Evolutionary conservation across 1,140 invertebrate genomes (phyloP).

Genomic region (Aphelenchoides avenae): DNA sequence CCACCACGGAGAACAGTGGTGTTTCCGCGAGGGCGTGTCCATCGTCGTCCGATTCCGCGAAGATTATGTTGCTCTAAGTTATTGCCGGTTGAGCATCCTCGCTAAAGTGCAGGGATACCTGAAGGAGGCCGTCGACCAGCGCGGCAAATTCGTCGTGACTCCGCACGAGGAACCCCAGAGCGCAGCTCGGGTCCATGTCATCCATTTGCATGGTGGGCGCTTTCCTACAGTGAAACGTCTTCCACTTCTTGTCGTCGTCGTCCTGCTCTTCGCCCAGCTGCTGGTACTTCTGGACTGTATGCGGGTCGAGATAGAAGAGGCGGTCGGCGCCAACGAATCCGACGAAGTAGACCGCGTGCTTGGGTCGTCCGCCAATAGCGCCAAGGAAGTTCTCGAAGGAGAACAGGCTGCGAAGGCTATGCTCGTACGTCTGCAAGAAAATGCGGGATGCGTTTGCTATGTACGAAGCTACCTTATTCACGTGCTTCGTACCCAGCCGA

Average conservation of each 20-base stretch:
- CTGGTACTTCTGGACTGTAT: constrained; percentile 25
- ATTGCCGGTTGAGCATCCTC: too few relatives aligned
- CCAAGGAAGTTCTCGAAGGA: constrained; percentile 82
- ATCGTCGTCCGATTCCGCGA: too few relatives aligned
- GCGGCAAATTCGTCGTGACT: neutral
- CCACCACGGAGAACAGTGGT: too few relatives aligned
- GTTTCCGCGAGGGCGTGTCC: too few relatives aligned
- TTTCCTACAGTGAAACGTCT: constrained; percentile 23
- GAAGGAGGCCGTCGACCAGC: too few relatives aligned
- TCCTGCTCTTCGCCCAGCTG: constrained; percentile 14
- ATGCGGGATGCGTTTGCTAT: constrained; percentile 72
- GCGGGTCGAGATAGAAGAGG: constrained; percentile 48
- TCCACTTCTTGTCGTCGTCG: constrained; percentile 13
- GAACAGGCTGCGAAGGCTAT: constrained; percentile 64
- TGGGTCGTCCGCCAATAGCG: constrained; percentile 93
- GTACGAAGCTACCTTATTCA: constrained; percentile 75
- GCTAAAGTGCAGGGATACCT: too few relatives aligned
- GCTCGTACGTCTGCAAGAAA: constrained; percentile 63
- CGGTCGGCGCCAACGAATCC: constrained; percentile 74
- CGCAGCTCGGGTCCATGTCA: constrained; percentile 27
- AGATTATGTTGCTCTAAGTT: too few relatives aligned
- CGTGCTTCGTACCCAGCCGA: constrained; percentile 4
- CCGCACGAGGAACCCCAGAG: constrained; percentile 24
- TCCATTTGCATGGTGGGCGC: constrained; percentile 9
- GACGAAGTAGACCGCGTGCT: constrained; percentile 93